A percentile compares a stretch with the other conserved stretches of the same genome.
phyloP scores from a whole-genome alignment of 2,888 invertebrate species.

The Machimus rusticus region DNA sequence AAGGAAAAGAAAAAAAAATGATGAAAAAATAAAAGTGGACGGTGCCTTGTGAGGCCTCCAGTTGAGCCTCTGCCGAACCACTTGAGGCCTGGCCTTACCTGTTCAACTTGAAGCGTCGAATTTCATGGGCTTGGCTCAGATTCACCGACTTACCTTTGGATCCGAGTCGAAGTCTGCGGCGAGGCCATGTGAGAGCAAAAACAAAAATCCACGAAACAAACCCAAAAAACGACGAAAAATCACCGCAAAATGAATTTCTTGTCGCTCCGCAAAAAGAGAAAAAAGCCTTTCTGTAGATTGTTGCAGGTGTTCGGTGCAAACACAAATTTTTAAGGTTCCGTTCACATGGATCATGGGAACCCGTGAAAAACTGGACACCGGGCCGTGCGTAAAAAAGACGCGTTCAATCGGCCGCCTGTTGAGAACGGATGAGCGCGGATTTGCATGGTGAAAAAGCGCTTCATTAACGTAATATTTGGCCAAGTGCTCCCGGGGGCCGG shows the following conservation, averaged over 20 bases:
- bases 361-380: conserved; percentile 31
- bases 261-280: conserved; percentile 24
- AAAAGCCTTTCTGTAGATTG: conserved; percentile 32
- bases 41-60: background rate
- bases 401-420: conserved; percentile 8
- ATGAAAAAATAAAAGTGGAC: background rate
- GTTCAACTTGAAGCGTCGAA: conserved; percentile 20
- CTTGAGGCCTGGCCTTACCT: conserved; percentile 30
- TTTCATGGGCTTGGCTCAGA: conserved; percentile 36
- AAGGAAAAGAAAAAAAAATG: background rate
- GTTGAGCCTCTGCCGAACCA: conserved; percentile 7
- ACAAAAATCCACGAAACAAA: conserved; percentile 9
- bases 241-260: conserved; percentile 43
- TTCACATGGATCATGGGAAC: conserved; percentile 40
- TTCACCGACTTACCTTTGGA: conserved; percentile 33
- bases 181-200: conserved; percentile 5
- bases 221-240: conserved; percentile 18
- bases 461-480: background rate
- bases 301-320: conserved; percentile 42
- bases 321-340: conserved; percentile 40
- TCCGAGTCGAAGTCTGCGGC: conserved; percentile 15
- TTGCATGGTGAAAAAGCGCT: conserved; percentile 5
- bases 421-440: background rate
- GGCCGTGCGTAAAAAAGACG: background rate
- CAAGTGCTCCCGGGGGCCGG: background rate